Conservation (phyloP, 2,888 invertebrate genomes). For the Agonopterix alstromeriana region DNA sequence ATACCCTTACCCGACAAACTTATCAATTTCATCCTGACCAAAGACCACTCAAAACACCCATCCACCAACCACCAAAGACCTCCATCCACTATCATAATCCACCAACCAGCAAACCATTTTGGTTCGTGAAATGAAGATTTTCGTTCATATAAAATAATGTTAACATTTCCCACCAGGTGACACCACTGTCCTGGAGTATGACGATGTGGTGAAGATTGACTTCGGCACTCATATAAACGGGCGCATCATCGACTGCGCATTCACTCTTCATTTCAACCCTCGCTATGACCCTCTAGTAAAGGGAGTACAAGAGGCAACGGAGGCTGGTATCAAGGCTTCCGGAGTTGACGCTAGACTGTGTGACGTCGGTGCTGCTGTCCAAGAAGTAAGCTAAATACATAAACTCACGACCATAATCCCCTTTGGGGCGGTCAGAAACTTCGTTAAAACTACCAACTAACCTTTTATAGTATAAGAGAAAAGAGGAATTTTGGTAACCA, state of each 20-base stretch:
- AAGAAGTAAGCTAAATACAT: constrained; percentile 78
- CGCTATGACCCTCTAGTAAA: constrained; percentile 96
- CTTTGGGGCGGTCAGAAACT: no score
- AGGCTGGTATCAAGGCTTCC: constrained; percentile 96
- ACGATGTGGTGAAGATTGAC: constrained; percentile 99
- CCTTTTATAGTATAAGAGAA: no score
- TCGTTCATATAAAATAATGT: neutral
- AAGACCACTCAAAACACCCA: no score
- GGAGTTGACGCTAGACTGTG: constrained; percentile 98
- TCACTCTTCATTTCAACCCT: constrained; percentile 97
- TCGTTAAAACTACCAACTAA: no score
- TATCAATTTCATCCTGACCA: no score
- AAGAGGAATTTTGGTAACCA: no score
- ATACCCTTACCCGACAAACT: no score
- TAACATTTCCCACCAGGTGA: constrained; percentile 76
- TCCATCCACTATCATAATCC: no score
- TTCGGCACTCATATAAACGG: constrained; percentile 99
- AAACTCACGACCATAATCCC: no score
- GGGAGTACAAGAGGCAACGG: constrained; percentile 98
- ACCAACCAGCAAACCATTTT: no score
- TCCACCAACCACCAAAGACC: neutral
- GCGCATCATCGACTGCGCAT: constrained; percentile 98
- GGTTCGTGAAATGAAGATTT: no score
- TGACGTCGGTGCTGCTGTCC: constrained; percentile 97
- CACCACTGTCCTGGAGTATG: constrained; percentile 93